Conservation (phyloP, 2,888 invertebrate species). For the Andrena marginata region DNA sequence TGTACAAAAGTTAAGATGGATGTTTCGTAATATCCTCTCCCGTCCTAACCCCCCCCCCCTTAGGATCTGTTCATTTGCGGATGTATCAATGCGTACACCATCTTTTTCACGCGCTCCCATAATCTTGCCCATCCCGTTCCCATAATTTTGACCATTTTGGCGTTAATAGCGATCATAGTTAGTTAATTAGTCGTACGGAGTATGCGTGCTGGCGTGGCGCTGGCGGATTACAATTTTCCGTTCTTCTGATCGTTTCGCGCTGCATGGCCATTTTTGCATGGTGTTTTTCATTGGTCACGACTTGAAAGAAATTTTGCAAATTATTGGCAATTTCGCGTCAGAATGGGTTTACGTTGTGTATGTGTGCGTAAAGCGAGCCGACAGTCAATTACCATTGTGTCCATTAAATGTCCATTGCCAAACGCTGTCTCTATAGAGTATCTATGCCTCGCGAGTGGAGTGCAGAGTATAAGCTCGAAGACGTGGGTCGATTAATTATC, state of each 20-base stretch:
- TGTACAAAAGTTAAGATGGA: constrained; percentile 76
- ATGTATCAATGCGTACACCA: constrained; percentile 13
- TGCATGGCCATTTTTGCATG: not conserved
- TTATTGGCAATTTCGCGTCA: constrained; percentile 9
- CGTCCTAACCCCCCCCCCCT: constrained; percentile 15
- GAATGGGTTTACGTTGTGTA: constrained; percentile 16
- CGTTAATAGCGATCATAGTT: constrained; percentile 24
- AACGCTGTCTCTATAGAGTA: constrained; percentile 53
- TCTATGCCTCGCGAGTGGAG: constrained; percentile 50
- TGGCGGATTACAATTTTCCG: not conserved
- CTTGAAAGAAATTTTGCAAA: constrained; percentile 2
- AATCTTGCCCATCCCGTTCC: constrained; percentile 27
- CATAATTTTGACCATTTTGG: constrained; percentile 29
- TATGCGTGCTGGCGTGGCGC: constrained; percentile 9
- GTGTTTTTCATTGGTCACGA: not conserved
- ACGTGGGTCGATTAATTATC: constrained; percentile 42
- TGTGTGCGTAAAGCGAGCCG: constrained; percentile 29
- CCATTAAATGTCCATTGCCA: constrained; percentile 61
- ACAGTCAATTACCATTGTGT: constrained; percentile 64
- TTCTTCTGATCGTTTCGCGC: not conserved
- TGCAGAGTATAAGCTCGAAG: constrained; percentile 64
- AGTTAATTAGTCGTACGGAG: constrained; percentile 9
- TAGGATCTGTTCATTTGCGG: constrained; percentile 37
- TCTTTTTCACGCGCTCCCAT: constrained; percentile 14
- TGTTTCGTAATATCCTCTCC: constrained; percentile 61